phyloP scores from a whole-genome alignment of 2,113 vertebrate species.

The Perognathus longimembris region DNA sequence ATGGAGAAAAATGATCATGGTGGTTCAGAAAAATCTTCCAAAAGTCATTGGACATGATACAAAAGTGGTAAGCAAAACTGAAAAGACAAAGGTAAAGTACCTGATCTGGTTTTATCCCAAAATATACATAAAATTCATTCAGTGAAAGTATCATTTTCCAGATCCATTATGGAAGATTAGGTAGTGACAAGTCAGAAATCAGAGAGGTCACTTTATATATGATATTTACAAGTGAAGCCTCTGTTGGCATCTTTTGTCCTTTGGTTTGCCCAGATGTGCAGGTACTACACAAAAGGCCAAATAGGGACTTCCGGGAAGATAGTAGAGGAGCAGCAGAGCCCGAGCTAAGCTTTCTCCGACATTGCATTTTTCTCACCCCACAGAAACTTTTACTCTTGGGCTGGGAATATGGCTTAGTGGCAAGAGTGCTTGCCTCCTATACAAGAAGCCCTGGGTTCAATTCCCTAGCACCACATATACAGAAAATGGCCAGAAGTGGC shows the following conservation, averaged over 20 bases:
- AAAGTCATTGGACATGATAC: neutral
- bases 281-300: neutral
- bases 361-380: too few species aligned
- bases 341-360: too few species aligned
- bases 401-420: too few species aligned
- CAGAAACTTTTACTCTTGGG: too few species aligned
- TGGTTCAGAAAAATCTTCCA: neutral
- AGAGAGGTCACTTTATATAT: neutral
- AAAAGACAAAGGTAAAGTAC: neutral
- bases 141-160: slow-evolving; percentile 18
- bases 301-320: too few species aligned
- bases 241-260: neutral
- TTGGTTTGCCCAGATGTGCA: neutral
- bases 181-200: neutral
- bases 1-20: neutral
- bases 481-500: too few species aligned
- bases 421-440: too few species aligned
- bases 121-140: slow-evolving; percentile 1
- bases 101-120: neutral
- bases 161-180: neutral
- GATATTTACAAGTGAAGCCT: neutral
- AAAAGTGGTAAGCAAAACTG: neutral
- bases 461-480: too few species aligned
- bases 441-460: too few species aligned
- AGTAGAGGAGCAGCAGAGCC: too few species aligned